These are phyloP conservation scores for Macrotis lagotis DNA, from an alignment of 2,113 vertebrate species.

Conservation along the genomic window DNA sequence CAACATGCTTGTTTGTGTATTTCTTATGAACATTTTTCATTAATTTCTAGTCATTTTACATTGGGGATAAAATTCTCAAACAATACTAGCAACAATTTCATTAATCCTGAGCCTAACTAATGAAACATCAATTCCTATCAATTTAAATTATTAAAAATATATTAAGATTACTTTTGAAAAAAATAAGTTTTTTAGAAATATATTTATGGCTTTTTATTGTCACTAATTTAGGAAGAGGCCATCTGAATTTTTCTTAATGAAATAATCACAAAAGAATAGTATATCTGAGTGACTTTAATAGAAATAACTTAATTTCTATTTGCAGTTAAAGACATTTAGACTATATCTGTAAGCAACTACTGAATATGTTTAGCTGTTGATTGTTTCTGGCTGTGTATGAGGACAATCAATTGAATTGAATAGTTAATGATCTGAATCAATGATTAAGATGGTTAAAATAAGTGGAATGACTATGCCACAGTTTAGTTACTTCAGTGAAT, in stretches of 20 bases:
- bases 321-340: constrained; percentile 15
- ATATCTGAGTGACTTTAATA: neutral
- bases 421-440: neutral
- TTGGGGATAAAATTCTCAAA: constrained; percentile 38
- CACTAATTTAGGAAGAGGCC: neutral
- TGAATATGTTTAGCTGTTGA: neutral
- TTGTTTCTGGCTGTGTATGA: neutral
- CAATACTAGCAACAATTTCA: constrained; percentile 64
- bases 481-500: constrained; percentile 11
- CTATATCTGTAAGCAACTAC: neutral
- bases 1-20: constrained; percentile 20
- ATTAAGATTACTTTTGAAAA: neutral
- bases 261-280: neutral
- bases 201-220: neutral
- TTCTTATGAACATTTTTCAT: constrained; percentile 16
- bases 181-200: neutral
- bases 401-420: constrained; percentile 16
- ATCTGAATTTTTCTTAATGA: neutral
- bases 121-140: neutral
- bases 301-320: constrained; percentile 18
- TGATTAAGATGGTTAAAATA: constrained; percentile 11
- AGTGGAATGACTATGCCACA: neutral
- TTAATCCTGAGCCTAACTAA: neutral
- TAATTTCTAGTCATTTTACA: constrained; percentile 26
- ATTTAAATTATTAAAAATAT: neutral